Base-by-base conservation (phyloP, 2,888 invertebrate genomes). In the Morinoia aosen region DNA sequence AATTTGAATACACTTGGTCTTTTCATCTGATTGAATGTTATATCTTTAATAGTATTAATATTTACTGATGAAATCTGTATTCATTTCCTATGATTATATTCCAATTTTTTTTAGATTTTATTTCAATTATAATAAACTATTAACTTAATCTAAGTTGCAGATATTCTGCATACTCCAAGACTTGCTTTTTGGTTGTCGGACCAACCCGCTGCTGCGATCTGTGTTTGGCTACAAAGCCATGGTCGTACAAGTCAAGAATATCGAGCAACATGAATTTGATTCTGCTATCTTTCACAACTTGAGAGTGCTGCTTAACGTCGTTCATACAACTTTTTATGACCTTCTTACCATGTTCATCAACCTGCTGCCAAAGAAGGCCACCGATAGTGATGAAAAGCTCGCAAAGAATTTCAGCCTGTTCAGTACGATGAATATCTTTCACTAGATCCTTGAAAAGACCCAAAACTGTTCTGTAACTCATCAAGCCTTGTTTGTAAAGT, bases 231-330 rank as follows among this genome's bases (percentile, higher is more conserved):
- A 93, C 93, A 57, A 93, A 93, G 56, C 2, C 3, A 93, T 57
- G 56, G 39, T 93, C 93, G 93, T 57, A 93, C 93, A 93, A 93
- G 48, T 93, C 93, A 10, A 93, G 19, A 93, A 57, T 58, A 57
- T 93, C 93, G 5, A 93, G 8, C 58, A 93, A 93, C 93, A 93
- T 57, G 58, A 93, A 93, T 93, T 93, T 93, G 58, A 93, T 93
- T 33, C 93, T 39, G 57, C 93, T 93, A 48, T 93, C 93, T 57
- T 93, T 93, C 12, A 93, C 57, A 57, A 93, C 93, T 93, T 93
- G 56, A 12, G 93, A 25, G 93, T 93, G 57, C 14, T 93, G 16
- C 33, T 57, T 93, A 12, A 93, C 25, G 93, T 93, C 93, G 48
- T 12, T 57, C 56, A 93, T 93, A 57, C 93, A 93, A 57, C 25